Evolutionary conservation across 2,113 vertebrate genomes (phyloP), one percentile per base, ranked within the genome.

Genomic region (Catagonus wagneri): DNA sequence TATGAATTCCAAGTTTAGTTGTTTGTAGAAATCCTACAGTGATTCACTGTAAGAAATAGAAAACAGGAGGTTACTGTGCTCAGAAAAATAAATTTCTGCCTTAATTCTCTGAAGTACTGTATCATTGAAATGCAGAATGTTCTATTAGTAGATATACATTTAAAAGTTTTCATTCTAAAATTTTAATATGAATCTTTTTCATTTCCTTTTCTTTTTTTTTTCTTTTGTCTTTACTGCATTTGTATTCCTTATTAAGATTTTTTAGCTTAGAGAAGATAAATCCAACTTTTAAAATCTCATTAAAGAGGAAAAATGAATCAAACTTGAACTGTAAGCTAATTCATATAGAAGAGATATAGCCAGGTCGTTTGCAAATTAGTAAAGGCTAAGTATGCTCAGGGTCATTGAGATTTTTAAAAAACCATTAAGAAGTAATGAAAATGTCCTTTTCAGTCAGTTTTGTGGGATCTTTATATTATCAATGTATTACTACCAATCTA

Each of bases 401-500:
- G 44, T 93, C 9, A 83, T 9, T 83, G 68, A 89, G 13, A 94
- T 80, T 94, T 83, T 94, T 74, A 52, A 81, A 96, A 81, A 71
- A 92, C 50, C 34, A 88, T 83, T 94, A 92, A 66, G 65, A 87
- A 84, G 68, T 71, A 81, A 71, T 90, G 17, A 95, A 96, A 95
- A 71, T 85, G 27, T 83, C 54, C 54, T 72, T 89, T 96, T 80
- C 27, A 81, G 11, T 76, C 1, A 69, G 25, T 66, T 95, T 74
- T 19, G 81, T 81, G 54, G 6, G 15, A 76, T 85, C 91, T 79
- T 76, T 27, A 19, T 85, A 63, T 91, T 71, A 75, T 0, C 32
- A 36, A 39, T 83, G 13, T 80, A 76, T 85, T 19, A 79, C 13
- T 85, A 17, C 32, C 72, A 56, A 71, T 92, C n/a, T 80, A 52